These are phyloP conservation scores for Cuniculus paca DNA, from an alignment of 2,797 vertebrate species.

Conservation along the genomic window DNA sequence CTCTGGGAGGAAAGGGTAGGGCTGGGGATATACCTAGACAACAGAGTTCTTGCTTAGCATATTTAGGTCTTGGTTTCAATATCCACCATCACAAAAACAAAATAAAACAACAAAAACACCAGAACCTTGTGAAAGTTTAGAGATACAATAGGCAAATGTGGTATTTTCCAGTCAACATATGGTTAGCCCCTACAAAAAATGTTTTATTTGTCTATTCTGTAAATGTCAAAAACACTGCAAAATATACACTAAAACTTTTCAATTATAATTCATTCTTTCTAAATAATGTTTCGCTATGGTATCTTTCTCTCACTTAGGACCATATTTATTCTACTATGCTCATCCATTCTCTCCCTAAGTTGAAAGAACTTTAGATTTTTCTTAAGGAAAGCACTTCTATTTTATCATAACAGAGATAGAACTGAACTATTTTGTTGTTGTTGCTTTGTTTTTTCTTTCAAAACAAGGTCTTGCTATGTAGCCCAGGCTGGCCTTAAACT, in stretches of 20 bases:
- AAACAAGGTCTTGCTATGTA: not conserved
- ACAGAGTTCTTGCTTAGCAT: not conserved
- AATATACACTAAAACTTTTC: not conserved
- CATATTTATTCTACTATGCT: not conserved
- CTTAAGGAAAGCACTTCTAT: not conserved
- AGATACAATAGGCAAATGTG: not conserved
- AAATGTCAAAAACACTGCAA: constrained; percentile 34
- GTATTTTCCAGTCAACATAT: not conserved
- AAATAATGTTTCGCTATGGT: not conserved
- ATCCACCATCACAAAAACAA: not conserved
- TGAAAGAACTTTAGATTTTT: not conserved
- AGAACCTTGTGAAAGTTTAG: not conserved
- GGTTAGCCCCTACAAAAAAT: not conserved
- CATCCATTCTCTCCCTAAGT: not conserved
- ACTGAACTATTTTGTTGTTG: not conserved
- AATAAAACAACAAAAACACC: not conserved
- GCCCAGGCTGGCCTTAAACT: not conserved
- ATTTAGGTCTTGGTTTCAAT: not conserved
- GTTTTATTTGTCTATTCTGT: not conserved
- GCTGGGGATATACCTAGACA: not conserved
- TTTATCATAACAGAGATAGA: not conserved
- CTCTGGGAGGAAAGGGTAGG: not conserved
- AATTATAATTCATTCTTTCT: not conserved
- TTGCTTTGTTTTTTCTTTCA: not conserved
- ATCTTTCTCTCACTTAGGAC: not conserved